Evolutionary conservation across 2,113 vertebrate species (phyloP).

Genomic region (Malurus cyaneus): DNA sequence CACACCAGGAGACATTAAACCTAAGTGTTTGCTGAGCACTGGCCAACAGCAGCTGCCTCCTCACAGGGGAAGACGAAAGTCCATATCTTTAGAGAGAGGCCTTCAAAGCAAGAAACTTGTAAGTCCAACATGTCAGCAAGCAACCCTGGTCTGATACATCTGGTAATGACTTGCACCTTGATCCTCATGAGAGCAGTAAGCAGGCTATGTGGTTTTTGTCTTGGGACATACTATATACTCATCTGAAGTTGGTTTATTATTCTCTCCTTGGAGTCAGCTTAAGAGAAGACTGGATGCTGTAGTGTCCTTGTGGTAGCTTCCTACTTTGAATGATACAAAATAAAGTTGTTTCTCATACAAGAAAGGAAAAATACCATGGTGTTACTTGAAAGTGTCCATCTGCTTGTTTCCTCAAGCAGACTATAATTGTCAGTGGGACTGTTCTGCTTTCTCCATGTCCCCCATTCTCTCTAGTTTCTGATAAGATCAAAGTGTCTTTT

Average conservation of each 20-base stretch:
- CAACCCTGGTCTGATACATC: neutral
- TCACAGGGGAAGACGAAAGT: constrained; percentile 21
- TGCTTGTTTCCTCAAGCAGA: neutral
- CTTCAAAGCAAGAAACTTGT: constrained; percentile 15
- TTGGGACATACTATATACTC: neutral
- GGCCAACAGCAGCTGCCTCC: neutral
- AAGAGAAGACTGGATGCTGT: neutral
- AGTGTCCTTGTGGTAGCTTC: neutral
- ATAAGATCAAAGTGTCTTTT: neutral
- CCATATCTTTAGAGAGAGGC: neutral
- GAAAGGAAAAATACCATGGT: neutral
- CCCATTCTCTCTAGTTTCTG: neutral
- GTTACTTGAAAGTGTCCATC: neutral
- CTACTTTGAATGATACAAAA: neutral
- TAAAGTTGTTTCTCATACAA: neutral
- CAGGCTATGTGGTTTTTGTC: neutral
- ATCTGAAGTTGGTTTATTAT: neutral
- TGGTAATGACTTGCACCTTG: neutral
- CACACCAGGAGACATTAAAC: neutral
- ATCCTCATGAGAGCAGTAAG: neutral
- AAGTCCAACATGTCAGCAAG: neutral
- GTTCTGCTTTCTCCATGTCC: neutral
- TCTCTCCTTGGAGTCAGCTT: neutral
- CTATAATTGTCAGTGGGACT: neutral
- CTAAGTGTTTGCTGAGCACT: neutral